Conservation (phyloP, 2,888 invertebrate species). For the Caenorhabditis panamensis region DNA sequence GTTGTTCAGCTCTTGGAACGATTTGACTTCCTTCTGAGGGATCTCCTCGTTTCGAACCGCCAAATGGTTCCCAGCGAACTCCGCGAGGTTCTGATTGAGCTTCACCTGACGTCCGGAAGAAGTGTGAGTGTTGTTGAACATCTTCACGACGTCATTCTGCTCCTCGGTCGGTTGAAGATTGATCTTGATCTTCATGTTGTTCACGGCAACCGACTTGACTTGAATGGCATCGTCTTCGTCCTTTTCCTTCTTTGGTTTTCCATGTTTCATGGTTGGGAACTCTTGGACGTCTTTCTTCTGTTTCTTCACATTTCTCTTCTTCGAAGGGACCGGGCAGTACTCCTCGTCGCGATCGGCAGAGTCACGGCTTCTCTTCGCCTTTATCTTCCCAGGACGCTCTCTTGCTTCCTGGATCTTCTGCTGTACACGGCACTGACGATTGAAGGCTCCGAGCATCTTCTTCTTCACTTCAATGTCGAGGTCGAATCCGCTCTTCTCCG, state of each 20-base stretch:
- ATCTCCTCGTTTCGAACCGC: conserved; percentile 14
- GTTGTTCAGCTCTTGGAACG: conserved; percentile 25
- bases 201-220: not conserved
- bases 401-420: conserved; percentile 7
- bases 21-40: conserved; percentile 7
- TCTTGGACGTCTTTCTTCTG: conserved; percentile 11
- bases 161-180: conserved; percentile 33
- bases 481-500: conserved; percentile 11
- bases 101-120: conserved; percentile 55
- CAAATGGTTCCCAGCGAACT: conserved; percentile 33
- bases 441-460: conserved; percentile 1
- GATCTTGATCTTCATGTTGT: conserved; percentile 22
- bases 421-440: conserved; percentile 1
- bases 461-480: conserved; percentile 25
- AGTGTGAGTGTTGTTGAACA: conserved; percentile 30
- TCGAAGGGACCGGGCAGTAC: conserved; percentile 5
- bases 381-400: not conserved
- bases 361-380: conserved; percentile 18
- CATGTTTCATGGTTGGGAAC: not conserved
- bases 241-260: not conserved
- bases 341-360: conserved; percentile 22
- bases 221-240: not conserved
- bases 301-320: conserved; percentile 40
- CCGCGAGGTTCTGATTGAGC: conserved; percentile 26
- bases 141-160: conserved; percentile 16